Percentiles rank a stretch among this genome's conserved stretches.
Evolutionary conservation across 2,113 vertebrate species (phyloP).

Genomic region (Odobenus rosmarus): DNA sequence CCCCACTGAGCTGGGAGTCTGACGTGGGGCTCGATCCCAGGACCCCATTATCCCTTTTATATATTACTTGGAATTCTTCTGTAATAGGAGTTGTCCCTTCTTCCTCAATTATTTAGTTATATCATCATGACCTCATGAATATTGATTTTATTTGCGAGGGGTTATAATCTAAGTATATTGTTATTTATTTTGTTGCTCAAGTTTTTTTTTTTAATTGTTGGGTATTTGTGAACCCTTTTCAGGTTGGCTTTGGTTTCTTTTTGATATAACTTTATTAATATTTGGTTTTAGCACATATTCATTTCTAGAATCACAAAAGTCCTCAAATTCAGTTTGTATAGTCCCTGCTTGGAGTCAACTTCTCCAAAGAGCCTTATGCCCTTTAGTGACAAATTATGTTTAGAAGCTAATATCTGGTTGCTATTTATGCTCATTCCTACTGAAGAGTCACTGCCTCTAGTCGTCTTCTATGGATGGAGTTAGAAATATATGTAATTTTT

Average conservation of each 20-base stretch:
- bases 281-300: neutral
- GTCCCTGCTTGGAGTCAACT: neutral
- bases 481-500: neutral
- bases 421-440: neutral
- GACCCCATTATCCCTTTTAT: neutral
- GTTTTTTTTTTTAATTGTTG: neutral
- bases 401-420: neutral
- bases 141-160: neutral
- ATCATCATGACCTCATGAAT: neutral
- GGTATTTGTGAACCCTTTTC: neutral
- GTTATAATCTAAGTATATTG: neutral
- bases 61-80: neutral
- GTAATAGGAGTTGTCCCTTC: neutral
- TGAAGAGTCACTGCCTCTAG: neutral
- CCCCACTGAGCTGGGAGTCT: too few relatives aligned
- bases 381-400: neutral
- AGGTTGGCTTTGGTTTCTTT: neutral
- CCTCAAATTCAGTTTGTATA: neutral
- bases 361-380: neutral
- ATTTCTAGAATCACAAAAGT: neutral
- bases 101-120: neutral
- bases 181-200: neutral
- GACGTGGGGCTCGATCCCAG: too few relatives aligned
- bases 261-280: neutral
- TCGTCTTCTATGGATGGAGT: neutral